phyloP scores from a whole-genome alignment of 2,113 vertebrate species.

The Hippocampus mohnikei region DNA sequence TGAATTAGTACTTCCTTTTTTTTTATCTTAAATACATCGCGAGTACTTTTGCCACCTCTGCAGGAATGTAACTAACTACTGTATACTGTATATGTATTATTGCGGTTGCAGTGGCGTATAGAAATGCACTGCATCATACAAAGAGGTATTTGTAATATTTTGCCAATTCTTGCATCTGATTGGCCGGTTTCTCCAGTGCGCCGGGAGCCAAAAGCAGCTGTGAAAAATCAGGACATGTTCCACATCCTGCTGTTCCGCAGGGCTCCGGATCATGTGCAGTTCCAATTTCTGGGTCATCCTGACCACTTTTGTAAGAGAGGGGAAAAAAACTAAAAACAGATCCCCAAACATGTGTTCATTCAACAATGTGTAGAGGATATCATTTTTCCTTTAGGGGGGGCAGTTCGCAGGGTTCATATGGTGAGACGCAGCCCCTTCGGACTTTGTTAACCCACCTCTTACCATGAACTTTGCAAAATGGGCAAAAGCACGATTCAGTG shows the following conservation, averaged over 20 bases:
- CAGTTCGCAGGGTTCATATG: conserved; percentile 37
- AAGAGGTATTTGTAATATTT: background rate
- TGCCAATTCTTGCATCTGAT: conserved; percentile 11
- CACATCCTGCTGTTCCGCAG: conserved; percentile 26
- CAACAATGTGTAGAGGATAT: conserved; percentile 17
- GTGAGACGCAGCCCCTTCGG: conserved; percentile 11
- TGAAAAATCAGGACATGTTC: conserved; percentile 34
- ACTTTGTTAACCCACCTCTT: conserved; percentile 35
- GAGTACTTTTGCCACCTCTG: no score
- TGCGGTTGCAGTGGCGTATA: background rate
- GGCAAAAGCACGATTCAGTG: background rate
- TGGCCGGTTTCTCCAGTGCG: background rate
- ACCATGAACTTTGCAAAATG: background rate
- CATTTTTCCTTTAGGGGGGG: conserved; percentile 21
- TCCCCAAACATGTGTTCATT: conserved; percentile 15
- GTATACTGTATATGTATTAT: no score
- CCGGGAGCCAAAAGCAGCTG: conserved; percentile 38
- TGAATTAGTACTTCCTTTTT: no score
- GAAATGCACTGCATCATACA: no score
- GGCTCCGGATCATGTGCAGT: conserved; percentile 9
- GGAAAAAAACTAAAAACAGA: conserved; percentile 3
- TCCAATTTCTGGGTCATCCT: conserved; percentile 51
- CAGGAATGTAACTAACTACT: no score
- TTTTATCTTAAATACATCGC: no score
- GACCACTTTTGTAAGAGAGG: conserved; percentile 28